Conservation (phyloP, 2,113 vertebrate genomes). For the Grammomys dolichurus region DNA sequence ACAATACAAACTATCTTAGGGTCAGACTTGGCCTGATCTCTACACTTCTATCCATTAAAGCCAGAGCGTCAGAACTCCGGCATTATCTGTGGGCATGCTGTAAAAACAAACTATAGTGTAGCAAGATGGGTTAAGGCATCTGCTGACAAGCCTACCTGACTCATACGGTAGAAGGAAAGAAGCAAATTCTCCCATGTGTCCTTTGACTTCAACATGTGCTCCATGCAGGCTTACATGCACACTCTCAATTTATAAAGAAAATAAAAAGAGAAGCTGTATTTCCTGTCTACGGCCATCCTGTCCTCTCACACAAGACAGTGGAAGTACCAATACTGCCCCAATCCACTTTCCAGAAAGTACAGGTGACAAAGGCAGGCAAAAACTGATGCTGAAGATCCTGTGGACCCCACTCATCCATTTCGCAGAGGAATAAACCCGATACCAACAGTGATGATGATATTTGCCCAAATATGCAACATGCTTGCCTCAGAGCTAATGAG, state of each 20-base stretch:
- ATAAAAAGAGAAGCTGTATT: not conserved
- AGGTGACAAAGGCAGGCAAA: not conserved
- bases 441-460: not conserved
- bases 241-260: not conserved
- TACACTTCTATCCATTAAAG: slow-evolving; percentile 20
- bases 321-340: not conserved
- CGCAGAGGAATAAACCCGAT: not conserved
- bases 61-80: not conserved
- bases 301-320: not conserved
- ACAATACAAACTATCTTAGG: not conserved
- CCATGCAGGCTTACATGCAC: not conserved
- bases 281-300: not conserved
- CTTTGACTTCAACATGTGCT: not conserved
- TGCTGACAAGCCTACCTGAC: not conserved
- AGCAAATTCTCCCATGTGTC: not conserved
- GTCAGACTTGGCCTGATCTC: no score
- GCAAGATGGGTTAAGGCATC: not conserved
- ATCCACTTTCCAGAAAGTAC: not conserved
- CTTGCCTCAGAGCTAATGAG: not conserved
- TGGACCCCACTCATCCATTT: not conserved
- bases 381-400: not conserved
- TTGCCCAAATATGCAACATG: not conserved
- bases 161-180: not conserved
- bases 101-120: not conserved
- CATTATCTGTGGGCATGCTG: not conserved